Conservation (phyloP, 2,113 vertebrate species). For the Clarias gariepinus region DNA sequence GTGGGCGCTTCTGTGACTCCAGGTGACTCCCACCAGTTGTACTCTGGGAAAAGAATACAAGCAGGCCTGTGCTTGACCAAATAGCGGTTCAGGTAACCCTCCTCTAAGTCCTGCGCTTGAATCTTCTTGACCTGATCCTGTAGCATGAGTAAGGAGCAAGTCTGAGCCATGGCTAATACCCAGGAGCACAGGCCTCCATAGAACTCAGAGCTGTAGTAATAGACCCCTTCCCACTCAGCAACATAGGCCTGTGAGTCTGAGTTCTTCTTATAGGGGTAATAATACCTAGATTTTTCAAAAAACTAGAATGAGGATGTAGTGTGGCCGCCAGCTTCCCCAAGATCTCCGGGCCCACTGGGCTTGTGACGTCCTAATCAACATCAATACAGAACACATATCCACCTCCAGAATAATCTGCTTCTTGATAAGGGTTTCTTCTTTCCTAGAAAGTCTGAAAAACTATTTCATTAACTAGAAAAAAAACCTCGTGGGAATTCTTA, state of each 20-base stretch:
- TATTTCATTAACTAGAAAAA: neutral
- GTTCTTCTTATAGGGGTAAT: conserved; percentile 65
- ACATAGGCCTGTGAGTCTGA: conserved; percentile 65
- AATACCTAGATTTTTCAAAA: conserved; percentile 56
- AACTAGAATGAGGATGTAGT: conserved; percentile 69
- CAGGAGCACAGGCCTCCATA: conserved; percentile 69
- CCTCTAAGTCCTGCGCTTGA: conserved; percentile 67
- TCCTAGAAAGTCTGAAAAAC: conserved; percentile 62
- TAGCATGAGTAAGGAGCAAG: conserved; percentile 69
- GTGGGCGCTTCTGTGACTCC: conserved; percentile 57
- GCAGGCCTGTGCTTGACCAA: conserved; percentile 70
- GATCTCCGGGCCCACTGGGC: conserved; percentile 71
- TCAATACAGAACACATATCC: conserved; percentile 75
- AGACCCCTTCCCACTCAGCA: conserved; percentile 68
- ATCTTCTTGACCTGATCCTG: conserved; percentile 67
- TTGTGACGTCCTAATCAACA: conserved; percentile 71
- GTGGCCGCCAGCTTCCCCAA: conserved; percentile 70
- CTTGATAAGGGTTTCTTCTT: too few relatives aligned
- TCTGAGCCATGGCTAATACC: conserved; percentile 62
- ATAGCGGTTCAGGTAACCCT: conserved; percentile 78
- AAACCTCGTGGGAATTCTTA: neutral
- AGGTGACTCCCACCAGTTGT: conserved; percentile 72
- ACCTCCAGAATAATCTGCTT: conserved; percentile 58
- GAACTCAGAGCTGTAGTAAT: conserved; percentile 76
- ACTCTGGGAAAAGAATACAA: conserved; percentile 76